Percentiles rank a stretch among this genome's conserved stretches.
Conservation (phyloP, 1,140 invertebrate species). For the Drosophila suzukii region DNA sequence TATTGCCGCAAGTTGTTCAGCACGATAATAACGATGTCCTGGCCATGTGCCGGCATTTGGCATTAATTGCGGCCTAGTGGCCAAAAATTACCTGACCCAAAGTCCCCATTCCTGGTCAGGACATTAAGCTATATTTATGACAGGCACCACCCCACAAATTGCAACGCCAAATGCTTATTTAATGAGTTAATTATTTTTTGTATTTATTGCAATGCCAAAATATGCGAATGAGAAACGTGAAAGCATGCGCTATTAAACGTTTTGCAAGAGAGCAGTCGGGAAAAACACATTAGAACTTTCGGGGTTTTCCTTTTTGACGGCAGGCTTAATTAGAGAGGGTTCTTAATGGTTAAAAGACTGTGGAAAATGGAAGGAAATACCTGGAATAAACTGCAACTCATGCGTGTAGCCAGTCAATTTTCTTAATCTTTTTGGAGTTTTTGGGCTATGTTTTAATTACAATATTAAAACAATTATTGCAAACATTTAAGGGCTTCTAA, state of each 20-base stretch:
- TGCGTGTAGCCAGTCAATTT: constrained; percentile 6
- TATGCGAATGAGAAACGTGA: constrained; percentile 60
- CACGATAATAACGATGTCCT: constrained; percentile 75
- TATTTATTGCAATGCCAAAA: constrained; percentile 72
- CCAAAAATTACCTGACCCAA: constrained; percentile 65
- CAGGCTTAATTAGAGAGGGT: constrained; percentile 62
- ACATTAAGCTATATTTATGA: constrained; percentile 81
- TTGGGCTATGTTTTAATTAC: constrained; percentile 6
- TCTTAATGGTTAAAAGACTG: background rate
- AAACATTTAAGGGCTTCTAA: background rate
- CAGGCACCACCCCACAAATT: constrained; percentile 50
- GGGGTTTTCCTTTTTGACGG: constrained; percentile 8
- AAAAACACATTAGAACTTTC: constrained; percentile 57
- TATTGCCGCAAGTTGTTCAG: constrained; percentile 74
- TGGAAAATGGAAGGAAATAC: background rate
- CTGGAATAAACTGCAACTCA: constrained; percentile 6
- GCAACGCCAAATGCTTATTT: constrained; percentile 80
- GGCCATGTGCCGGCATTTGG: constrained; percentile 65
- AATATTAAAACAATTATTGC: background rate
- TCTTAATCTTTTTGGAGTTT: background rate
- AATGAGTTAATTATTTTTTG: constrained; percentile 83
- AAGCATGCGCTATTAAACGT: constrained; percentile 75
- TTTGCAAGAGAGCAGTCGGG: constrained; percentile 10
- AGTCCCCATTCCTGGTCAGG: constrained; percentile 11
- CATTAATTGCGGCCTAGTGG: constrained; percentile 77